Evolutionary conservation across 2,888 invertebrate genomes (phyloP), one percentile per base, ranked within the genome.

Genomic region (Geotrupes spiniger): DNA sequence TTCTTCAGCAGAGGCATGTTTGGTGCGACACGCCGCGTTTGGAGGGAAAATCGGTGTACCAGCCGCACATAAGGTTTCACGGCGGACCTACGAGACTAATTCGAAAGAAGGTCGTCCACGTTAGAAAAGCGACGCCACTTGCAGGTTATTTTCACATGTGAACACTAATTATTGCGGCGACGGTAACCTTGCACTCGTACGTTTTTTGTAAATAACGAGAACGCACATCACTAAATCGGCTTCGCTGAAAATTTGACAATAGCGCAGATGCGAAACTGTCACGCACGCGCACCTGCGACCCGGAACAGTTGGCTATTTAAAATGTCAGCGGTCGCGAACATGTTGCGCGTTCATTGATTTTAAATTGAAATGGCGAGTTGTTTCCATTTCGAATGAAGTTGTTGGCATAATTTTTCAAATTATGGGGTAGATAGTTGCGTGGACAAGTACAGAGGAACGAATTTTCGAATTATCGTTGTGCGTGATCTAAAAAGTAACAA

Each of bases 1-100:
- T 85, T 85, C 77, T 85, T 83, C 64, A 89, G 78, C 65, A 89
- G 80, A 76, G 91, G 91, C 91, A 91, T 92, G 75, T 75, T 79
- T 51, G 36, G 26, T 44, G 48, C 12, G 36, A 38, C 49, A 41
- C 21, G 21, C 39, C 39, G 38, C 57, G 62, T 70, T 72, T 71
- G 71, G 71, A 71, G 72, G 72, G 70, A 72, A 72, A 70, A 61
- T 47, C 33, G 14, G 39, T 12, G 31, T 39, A 33, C 12, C 17
- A 17, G 36, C 36, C 29, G 21, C 6, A 21, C 21, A 21, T 41
- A 45, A 25, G 28, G 36, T 36, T 41, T 49, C 9, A 41, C 28
- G 21, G 5, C 40, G 33, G 26, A 27, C 6, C 37, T 36, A 38
- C 21, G 5, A 10, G 28, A 40, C 12, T 37, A 14, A 12, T n/a